Evolutionary conservation across 2,113 vertebrate genomes (phyloP).

Genomic region (Irena cyanogastra): DNA sequence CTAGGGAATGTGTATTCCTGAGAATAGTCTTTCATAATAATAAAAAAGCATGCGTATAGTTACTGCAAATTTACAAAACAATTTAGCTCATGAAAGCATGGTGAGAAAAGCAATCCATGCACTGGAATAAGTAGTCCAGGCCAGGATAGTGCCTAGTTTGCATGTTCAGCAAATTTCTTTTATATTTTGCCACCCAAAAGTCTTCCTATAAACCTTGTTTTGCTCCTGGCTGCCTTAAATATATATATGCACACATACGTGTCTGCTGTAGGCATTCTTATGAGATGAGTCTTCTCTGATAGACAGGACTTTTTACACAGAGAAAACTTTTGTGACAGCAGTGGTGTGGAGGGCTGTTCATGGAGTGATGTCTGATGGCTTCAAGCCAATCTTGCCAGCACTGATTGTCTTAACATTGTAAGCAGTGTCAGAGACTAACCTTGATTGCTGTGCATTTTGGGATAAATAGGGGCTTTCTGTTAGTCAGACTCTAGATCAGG

Average conservation of each 20-base stretch:
- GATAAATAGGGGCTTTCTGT: not conserved
- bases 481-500: not conserved
- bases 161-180: not conserved
- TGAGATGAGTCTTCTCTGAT: not conserved
- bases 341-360: not conserved
- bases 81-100: not conserved
- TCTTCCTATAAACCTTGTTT: not conserved
- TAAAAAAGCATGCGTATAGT: not conserved
- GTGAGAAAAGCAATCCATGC: not conserved
- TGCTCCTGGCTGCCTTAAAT: not conserved
- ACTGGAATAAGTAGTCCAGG: not conserved
- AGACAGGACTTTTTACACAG: not conserved
- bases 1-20: not conserved
- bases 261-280: not conserved
- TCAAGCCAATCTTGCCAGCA: not conserved
- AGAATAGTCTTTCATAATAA: not conserved
- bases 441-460: not conserved
- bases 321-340: not conserved
- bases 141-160: not conserved
- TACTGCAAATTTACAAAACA: not conserved
- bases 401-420: not conserved
- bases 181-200: not conserved
- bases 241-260: not conserved
- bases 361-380: not conserved
- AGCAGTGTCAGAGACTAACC: not conserved